phyloP scores from a whole-genome alignment of 1,140 invertebrate species.

The Drosophila nebulosa region DNA sequence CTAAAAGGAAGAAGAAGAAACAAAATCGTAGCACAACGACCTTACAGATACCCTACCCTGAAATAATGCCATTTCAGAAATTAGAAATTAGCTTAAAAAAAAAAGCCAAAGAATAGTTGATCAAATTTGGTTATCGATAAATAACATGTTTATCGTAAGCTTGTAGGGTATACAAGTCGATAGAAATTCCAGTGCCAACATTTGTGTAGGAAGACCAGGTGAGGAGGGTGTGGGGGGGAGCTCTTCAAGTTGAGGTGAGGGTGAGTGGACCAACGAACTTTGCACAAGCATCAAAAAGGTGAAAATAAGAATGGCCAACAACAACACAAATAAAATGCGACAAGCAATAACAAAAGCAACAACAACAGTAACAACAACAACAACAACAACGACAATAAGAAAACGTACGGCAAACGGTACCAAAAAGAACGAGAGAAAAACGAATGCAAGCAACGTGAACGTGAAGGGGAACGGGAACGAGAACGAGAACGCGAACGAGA shows the following conservation, averaged over 20 bases:
- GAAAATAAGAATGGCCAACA: constrained; percentile 40
- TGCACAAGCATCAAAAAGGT: constrained; percentile 17
- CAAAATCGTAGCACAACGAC: not conserved
- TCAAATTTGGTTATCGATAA: no score
- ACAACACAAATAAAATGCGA: constrained; percentile 33
- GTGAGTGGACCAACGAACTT: not conserved
- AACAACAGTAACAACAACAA: constrained; percentile 21
- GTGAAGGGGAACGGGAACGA: not conserved
- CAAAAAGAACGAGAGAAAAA: not conserved
- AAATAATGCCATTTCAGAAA: not conserved
- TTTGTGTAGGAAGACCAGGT: not conserved
- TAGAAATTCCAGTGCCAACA: not conserved
- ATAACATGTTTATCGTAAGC: not conserved
- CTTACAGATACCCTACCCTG: not conserved
- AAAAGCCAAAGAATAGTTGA: no score
- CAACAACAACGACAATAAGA: not conserved
- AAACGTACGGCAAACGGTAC: not conserved
- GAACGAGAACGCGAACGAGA: no score
- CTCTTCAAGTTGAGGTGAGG: not conserved
- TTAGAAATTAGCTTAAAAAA: no score
- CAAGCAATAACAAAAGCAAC: constrained; percentile 11
- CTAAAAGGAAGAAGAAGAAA: not conserved
- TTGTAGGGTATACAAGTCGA: not conserved
- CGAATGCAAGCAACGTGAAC: not conserved
- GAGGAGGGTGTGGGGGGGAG: not conserved